Conservation (phyloP, 2,797 vertebrate species). For the Eidolon dupreanum region DNA sequence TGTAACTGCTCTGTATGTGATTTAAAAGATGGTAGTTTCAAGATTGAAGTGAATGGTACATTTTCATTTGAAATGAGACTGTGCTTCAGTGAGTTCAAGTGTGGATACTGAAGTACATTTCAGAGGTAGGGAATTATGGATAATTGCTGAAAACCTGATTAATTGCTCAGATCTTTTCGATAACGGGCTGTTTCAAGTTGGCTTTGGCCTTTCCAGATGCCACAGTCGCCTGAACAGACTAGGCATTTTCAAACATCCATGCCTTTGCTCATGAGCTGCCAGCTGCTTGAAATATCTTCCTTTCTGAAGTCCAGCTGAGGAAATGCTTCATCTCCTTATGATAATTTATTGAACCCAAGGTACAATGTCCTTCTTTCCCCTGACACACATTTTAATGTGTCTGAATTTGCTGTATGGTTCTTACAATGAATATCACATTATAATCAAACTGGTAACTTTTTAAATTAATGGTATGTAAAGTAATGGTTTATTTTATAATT, state of each 20-base stretch:
- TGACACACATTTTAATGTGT: background rate
- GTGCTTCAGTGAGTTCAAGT: background rate
- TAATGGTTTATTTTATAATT: background rate
- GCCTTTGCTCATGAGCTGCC: background rate
- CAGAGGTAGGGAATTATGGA: background rate
- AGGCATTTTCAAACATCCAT: background rate
- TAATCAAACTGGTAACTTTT: background rate
- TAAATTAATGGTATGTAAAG: background rate
- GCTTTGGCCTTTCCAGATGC: background rate
- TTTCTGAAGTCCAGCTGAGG: background rate
- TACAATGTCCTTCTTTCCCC: background rate
- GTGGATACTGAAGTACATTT: background rate
- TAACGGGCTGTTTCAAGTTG: background rate
- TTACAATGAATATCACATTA: background rate
- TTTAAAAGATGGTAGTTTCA: background rate
- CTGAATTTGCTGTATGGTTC: background rate
- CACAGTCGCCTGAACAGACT: background rate
- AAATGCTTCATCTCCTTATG: background rate
- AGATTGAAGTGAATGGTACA: background rate
- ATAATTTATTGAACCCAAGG: background rate
- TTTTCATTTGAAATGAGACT: background rate
- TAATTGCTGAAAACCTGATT: background rate
- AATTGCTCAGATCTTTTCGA: background rate
- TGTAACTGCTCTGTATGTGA: background rate
- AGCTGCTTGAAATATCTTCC: background rate